Evolutionary conservation across 2,797 vertebrate genomes (phyloP).

Genomic region (Moxostoma hubbsi): DNA sequence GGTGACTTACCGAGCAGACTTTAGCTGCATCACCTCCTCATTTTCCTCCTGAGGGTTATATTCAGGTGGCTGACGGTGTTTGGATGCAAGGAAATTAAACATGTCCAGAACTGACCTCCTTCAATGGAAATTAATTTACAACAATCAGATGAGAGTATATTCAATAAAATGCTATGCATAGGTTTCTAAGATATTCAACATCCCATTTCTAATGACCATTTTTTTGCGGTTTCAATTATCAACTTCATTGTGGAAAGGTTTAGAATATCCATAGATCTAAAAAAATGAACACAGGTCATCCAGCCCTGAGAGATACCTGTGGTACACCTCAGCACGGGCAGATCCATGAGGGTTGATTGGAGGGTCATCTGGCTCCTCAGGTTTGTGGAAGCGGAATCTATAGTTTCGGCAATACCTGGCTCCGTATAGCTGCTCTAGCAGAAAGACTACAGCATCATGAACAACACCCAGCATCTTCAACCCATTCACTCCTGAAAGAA

Average conservation of each 20-base stretch:
- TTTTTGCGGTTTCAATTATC: background rate
- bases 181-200: too few relatives aligned
- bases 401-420: conserved; percentile 94
- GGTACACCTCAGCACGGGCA: conserved; percentile 90
- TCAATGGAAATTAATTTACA: conserved; percentile 13
- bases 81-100: conserved; percentile 99
- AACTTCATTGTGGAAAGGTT: background rate
- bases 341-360: conserved; percentile 95
- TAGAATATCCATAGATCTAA: background rate
- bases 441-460: conserved; percentile 94
- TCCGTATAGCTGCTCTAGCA: conserved; percentile 94
- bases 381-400: conserved; percentile 95
- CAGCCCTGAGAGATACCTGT: conserved; percentile 78
- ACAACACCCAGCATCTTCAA: conserved; percentile 96
- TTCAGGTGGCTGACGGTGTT: conserved; percentile 94
- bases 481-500: conserved; percentile 87
- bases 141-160: too few relatives aligned
- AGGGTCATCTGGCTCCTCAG: conserved; percentile 88
- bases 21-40: conserved; percentile 92
- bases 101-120: conserved; percentile 97
- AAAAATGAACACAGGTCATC: background rate
- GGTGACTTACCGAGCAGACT: conserved; percentile 86
- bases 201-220: background rate
- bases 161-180: too few relatives aligned
- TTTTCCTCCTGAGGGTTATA: conserved; percentile 89